A percentile compares a stretch with the other conserved stretches of the same genome.
phyloP scores from a whole-genome alignment of 2,797 vertebrate species.

The Austrolebias charrua region DNA sequence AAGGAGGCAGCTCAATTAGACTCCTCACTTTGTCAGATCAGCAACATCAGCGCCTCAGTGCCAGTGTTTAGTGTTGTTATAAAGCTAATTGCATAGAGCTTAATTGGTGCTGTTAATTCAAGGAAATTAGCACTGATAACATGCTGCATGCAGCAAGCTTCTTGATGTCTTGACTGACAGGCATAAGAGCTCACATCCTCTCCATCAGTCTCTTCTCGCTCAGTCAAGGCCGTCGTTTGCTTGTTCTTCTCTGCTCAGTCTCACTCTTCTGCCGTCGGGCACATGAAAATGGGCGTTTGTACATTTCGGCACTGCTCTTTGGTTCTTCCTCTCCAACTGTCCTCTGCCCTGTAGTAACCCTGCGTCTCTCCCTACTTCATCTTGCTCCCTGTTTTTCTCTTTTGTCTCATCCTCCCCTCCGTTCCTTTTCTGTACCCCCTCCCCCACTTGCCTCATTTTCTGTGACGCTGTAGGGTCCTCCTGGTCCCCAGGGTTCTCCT shows the following conservation, averaged over 20 bases:
- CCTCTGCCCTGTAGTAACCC: slow-evolving; percentile 87
- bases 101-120: slow-evolving; percentile 78
- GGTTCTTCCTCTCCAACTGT: slow-evolving; percentile 73
- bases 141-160: slow-evolving; percentile 72
- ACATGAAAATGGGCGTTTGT: slow-evolving; percentile 40
- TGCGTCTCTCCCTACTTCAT: slow-evolving; percentile 73
- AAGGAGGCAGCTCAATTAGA: slow-evolving; percentile 64
- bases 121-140: slow-evolving; percentile 74
- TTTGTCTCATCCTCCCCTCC: slow-evolving; percentile 33
- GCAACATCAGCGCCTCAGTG: slow-evolving; percentile 67
- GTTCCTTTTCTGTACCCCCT: slow-evolving; percentile 63
- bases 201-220: slow-evolving; percentile 52
- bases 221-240: slow-evolving; percentile 62
- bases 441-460: slow-evolving; percentile 82
- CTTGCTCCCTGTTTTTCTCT: slow-evolving; percentile 37
- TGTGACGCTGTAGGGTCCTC: slow-evolving; percentile 91
- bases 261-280: slow-evolving; percentile 33
- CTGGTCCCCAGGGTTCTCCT: slow-evolving; percentile 99
- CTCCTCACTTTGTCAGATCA: slow-evolving; percentile 62
- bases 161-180: slow-evolving; percentile 74
- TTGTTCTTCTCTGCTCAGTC: slow-evolving; percentile 57
- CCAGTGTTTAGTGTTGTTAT: slow-evolving; percentile 71
- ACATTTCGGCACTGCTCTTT: slow-evolving; percentile 48
- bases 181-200: slow-evolving; percentile 65
- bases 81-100: slow-evolving; percentile 74